Conservation (phyloP, 2,797 vertebrate genomes). For the Oreonectes daqikongensis region DNA sequence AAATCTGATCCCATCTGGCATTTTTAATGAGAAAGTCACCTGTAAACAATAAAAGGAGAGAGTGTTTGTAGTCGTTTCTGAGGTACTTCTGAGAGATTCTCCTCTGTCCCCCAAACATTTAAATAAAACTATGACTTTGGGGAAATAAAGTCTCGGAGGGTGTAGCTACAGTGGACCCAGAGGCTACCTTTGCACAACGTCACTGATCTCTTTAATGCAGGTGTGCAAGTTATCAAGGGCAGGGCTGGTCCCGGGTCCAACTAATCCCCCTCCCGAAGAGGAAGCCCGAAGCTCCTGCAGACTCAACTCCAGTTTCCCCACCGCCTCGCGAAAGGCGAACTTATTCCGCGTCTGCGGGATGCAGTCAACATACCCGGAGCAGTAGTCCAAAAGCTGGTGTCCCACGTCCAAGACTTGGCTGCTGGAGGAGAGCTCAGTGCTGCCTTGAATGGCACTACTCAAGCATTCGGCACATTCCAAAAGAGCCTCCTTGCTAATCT, state of each 20-base stretch:
- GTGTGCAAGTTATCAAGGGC: slow-evolving; percentile 94
- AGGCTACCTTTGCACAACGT: slow-evolving; percentile 99
- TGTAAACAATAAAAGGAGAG: slow-evolving; percentile 87
- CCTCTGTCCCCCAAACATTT: slow-evolving; percentile 65
- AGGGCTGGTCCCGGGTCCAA: slow-evolving; percentile 73
- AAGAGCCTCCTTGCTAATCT: slow-evolving; percentile 92
- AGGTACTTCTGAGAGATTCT: slow-evolving; percentile 85
- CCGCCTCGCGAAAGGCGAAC: slow-evolving; percentile 96
- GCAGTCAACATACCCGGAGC: slow-evolving; percentile 98
- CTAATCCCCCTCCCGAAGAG: slow-evolving; percentile 74
- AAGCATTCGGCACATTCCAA: slow-evolving; percentile 91
- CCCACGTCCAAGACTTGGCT: slow-evolving; percentile 95
- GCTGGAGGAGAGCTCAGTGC: slow-evolving; percentile 83
- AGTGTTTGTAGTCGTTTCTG: slow-evolving; percentile 80
- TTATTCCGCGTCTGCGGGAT: slow-evolving; percentile 98
- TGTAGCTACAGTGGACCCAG: slow-evolving; percentile 61
- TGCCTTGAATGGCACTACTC: slow-evolving; percentile 82
- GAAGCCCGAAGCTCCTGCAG: slow-evolving; percentile 97
- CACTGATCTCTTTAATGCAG: slow-evolving; percentile 97
- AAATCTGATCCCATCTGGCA: slow-evolving; percentile 73
- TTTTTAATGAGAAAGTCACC: slow-evolving; percentile 79
- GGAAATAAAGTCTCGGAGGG: slow-evolving; percentile 39
- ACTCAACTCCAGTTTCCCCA: slow-evolving; percentile 96
- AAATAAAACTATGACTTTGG: slow-evolving; percentile 57
- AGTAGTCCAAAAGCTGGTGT: slow-evolving; percentile 96